Conservation (phyloP, 2,888 invertebrate genomes). For the Troides oblongomaculatus region DNA sequence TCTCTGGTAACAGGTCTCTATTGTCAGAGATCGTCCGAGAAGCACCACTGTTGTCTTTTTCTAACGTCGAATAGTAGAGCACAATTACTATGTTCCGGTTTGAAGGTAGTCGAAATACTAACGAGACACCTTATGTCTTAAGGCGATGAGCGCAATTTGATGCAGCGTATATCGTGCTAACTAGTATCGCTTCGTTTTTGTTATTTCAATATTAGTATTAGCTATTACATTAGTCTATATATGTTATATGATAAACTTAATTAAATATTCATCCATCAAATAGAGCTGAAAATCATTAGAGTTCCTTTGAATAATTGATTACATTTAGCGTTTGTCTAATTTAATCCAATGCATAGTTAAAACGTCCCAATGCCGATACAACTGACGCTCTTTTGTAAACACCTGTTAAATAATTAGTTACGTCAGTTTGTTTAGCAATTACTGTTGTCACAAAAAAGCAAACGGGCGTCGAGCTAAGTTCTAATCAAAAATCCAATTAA, state of each 20-base stretch:
- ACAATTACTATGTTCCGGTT: too few species aligned
- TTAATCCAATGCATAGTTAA: slow-evolving; percentile 46
- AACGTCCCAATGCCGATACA: slow-evolving; percentile 39
- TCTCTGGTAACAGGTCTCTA: too few species aligned
- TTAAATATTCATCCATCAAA: not conserved
- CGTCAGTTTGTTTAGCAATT: slow-evolving; percentile 27
- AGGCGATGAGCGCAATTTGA: too few species aligned
- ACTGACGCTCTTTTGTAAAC: slow-evolving; percentile 36
- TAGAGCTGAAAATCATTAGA: slow-evolving; percentile 12
- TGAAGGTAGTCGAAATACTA: too few species aligned
- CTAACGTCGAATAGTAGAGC: too few species aligned
- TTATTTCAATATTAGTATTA: not conserved
- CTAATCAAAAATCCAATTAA: slow-evolving; percentile 6
- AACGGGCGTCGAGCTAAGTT: slow-evolving; percentile 19
- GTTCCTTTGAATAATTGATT: slow-evolving; percentile 25
- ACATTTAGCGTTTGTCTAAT: slow-evolving; percentile 40
- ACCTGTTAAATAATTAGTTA: slow-evolving; percentile 27
- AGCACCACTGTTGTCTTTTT: too few species aligned
- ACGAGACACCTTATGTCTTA: too few species aligned
- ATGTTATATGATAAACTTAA: not conserved
- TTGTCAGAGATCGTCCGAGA: too few species aligned
- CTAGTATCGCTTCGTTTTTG: not conserved
- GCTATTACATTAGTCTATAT: not conserved
- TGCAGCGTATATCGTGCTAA: too few species aligned
- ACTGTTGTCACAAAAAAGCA: slow-evolving; percentile 21